A percentile compares a stretch with the other conserved stretches of the same genome.
Conservation (phyloP, 2,797 vertebrate genomes). For the Labroides dimidiatus region DNA sequence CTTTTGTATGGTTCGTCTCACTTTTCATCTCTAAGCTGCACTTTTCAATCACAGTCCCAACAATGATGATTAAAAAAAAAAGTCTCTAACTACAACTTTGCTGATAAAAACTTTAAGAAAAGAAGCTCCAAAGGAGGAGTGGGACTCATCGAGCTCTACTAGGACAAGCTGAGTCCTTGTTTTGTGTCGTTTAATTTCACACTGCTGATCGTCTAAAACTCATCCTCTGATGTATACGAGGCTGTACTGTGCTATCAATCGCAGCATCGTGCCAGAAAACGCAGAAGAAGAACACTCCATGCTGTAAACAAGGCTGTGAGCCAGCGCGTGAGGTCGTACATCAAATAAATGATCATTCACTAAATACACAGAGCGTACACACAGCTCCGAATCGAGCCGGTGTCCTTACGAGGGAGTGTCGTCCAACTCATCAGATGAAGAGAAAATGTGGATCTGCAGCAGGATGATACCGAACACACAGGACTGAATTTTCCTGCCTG, state of each 20-base stretch:
- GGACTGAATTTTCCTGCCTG: background rate
- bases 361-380: background rate
- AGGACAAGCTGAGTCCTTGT: too few species aligned
- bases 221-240: background rate
- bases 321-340: too few species aligned
- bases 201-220: background rate
- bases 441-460: slow-evolving; percentile 8
- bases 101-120: too few species aligned
- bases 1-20: too few species aligned
- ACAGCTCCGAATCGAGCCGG: background rate
- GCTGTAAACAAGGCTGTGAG: background rate
- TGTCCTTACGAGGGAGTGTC: background rate
- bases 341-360: background rate
- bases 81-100: too few species aligned
- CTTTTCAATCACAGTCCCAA: background rate
- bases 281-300: background rate
- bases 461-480: background rate
- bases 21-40: too few species aligned
- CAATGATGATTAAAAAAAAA: background rate
- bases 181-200: too few species aligned
- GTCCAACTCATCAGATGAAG: slow-evolving; percentile 6
- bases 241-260: background rate
- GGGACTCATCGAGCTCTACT: too few species aligned
- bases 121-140: too few species aligned
- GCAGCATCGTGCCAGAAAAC: background rate